Evolutionary conservation across 1,140 invertebrate genomes (phyloP).

Genomic region (Leptonema lineaticorne): DNA sequence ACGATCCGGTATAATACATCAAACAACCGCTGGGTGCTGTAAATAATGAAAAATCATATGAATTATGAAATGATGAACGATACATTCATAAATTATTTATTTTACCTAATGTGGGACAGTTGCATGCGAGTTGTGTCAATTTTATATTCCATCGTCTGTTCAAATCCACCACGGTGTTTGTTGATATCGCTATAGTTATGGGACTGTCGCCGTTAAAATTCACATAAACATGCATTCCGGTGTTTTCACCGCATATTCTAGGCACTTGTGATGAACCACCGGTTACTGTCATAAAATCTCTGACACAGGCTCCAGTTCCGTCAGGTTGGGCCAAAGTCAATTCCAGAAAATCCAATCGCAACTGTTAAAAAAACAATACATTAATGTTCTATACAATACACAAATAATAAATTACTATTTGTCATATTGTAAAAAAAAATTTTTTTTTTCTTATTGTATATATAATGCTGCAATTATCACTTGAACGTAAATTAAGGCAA

Average conservation of each 20-base stretch:
- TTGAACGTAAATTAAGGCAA: too few relatives aligned
- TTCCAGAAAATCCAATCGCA: slow-evolving; percentile 76
- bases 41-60: slow-evolving; percentile 33
- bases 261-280: slow-evolving; percentile 68
- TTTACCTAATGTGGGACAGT: slow-evolving; percentile 63
- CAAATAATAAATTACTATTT: too few relatives aligned
- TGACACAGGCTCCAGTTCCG: slow-evolving; percentile 68
- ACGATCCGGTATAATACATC: slow-evolving; percentile 68
- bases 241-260: slow-evolving; percentile 76
- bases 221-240: slow-evolving; percentile 78
- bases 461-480: too few relatives aligned
- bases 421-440: too few relatives aligned
- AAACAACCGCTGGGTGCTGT: slow-evolving; percentile 76
- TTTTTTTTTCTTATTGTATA: too few relatives aligned
- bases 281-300: slow-evolving; percentile 69
- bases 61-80: too few relatives aligned
- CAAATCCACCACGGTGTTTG: slow-evolving; percentile 60
- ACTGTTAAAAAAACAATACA: slow-evolving; percentile 49
- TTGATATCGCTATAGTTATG: slow-evolving; percentile 68
- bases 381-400: too few relatives aligned
- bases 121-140: slow-evolving; percentile 72
- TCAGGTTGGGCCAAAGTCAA: slow-evolving; percentile 72
- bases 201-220: slow-evolving; percentile 69
- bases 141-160: slow-evolving; percentile 75
- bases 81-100: not conserved